A percentile compares a stretch with the other conserved stretches of the same genome.
Evolutionary conservation across 1,140 invertebrate genomes (phyloP).

Genomic region (Diabrotica virgifera): DNA sequence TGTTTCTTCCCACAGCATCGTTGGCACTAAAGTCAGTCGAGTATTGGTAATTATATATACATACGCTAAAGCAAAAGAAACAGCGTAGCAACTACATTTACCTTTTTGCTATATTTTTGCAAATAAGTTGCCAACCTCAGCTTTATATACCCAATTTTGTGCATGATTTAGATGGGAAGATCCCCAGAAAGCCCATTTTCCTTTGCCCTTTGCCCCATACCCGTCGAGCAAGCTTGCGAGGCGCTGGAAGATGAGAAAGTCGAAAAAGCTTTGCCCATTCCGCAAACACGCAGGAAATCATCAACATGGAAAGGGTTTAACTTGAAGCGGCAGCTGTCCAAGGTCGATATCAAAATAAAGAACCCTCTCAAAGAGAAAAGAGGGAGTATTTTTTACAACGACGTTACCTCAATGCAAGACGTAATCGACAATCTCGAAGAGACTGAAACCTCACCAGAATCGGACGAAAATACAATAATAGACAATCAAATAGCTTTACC

Average conservation of each 20-base stretch:
- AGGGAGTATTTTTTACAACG: slow-evolving; percentile 45
- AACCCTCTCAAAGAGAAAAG: slow-evolving; percentile 50
- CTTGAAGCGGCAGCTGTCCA: slow-evolving; percentile 75
- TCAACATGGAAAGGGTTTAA: slow-evolving; percentile 70
- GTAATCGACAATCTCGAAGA: slow-evolving; percentile 33
- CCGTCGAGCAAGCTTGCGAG: slow-evolving; percentile 44
- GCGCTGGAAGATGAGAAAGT: slow-evolving; percentile 38
- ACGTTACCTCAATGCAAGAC: slow-evolving; percentile 32
- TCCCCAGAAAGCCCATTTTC: slow-evolving; percentile 45
- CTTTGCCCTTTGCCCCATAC: slow-evolving; percentile 45
- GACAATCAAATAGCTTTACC: slow-evolving; percentile 34
- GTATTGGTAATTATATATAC: no score
- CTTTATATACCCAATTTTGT: slow-evolving; percentile 16
- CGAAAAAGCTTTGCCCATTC: slow-evolving; percentile 36
- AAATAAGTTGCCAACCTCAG: slow-evolving; percentile 10
- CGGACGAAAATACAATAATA: slow-evolving; percentile 41
- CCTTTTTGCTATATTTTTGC: slow-evolving; percentile 9
- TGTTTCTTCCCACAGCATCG: neutral
- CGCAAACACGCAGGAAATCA: slow-evolving; percentile 54
- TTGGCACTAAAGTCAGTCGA: no score
- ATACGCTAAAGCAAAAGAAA: neutral
- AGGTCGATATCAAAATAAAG: slow-evolving; percentile 76
- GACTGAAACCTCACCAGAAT: slow-evolving; percentile 36
- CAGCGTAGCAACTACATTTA: neutral
- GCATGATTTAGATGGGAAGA: slow-evolving; percentile 41